Evolutionary conservation across 2,797 vertebrate genomes (phyloP), one percentile per base, ranked within the genome.

Genomic region (Hippocampus kuda): DNA sequence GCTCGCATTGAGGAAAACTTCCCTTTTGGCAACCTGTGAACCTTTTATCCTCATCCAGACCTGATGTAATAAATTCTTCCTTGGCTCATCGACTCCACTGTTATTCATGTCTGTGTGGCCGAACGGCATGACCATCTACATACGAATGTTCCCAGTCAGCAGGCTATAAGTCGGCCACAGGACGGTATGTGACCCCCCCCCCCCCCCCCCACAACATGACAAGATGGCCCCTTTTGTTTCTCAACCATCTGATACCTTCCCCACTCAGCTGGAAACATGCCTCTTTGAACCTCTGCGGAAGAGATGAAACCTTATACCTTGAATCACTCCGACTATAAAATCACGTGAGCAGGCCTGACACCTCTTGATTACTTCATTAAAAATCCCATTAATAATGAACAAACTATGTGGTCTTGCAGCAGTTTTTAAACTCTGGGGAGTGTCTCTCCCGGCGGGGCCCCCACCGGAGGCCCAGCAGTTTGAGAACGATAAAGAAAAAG

Each of bases 81-180:
- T 65, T 24, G 24, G 22, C 26, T 49, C 8, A 30, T 66, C 22
- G 24, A 34, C 26, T 69, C 4, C 16, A 24, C 24, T 7, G 46
- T 60, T 48, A 62, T 70, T 69, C 61, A 71, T 18, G 66, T 76
- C 74, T 69, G 66, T 61, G 53, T 67, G 70, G 70, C 53, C 77
- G 77, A 72, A 81, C 72, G 71, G 80, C 73, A 74, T 74, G 67
- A 74, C 67, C 83, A 72, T 79, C 77, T 77, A 79, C 72, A 68
- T 64, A 65, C 42, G 69, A 27, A 69, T 57, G 79, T 77, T 83
- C 83, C 77, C 77, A 82, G 84, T 75, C 79, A 76, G 75, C 60
- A 75, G 71, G 77, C 75, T 83, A 38, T 38, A 90, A 87, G 74
- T 88, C 86, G 89, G 88, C 81, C 87, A 85, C 82, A 75, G 80